Percentiles rank a stretch among this genome's conserved stretches.
phyloP scores from a whole-genome alignment of 2,888 invertebrate species.

The Nemurella pictetii region DNA sequence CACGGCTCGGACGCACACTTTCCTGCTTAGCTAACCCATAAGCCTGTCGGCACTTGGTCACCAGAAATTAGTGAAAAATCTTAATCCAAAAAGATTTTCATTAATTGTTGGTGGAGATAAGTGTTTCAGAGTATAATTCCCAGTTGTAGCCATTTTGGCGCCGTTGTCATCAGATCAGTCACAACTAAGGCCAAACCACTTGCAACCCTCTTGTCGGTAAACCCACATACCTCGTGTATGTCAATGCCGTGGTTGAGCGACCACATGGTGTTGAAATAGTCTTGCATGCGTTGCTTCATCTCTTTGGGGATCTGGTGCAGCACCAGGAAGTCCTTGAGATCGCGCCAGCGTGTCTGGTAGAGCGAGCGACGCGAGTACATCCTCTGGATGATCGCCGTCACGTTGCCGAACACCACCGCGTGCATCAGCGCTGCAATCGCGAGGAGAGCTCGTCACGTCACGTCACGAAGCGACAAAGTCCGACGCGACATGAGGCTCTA shows the following conservation, averaged over 20 bases:
- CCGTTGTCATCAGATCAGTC: too few relatives aligned
- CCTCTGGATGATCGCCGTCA: constrained; percentile 94
- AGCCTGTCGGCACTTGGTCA: too few relatives aligned
- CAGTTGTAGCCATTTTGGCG: too few relatives aligned
- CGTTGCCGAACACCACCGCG: constrained; percentile 96
- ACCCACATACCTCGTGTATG: constrained; percentile 88
- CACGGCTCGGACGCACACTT: too few relatives aligned
- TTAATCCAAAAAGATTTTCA: too few relatives aligned
- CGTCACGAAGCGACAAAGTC: neutral
- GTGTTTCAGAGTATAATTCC: too few relatives aligned
- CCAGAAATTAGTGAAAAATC: too few relatives aligned
- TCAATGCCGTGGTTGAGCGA: constrained; percentile 96
- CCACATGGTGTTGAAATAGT: constrained; percentile 98
- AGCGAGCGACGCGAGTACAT: constrained; percentile 93
- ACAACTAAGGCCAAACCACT: too few relatives aligned
- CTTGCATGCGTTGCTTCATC: constrained; percentile 92
- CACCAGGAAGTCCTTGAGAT: constrained; percentile 92
- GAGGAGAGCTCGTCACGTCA: neutral
- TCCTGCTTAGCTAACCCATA: too few relatives aligned
- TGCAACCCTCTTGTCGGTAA: too few relatives aligned
- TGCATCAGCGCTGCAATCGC: constrained; percentile 86
- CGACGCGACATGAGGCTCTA: too few relatives aligned
- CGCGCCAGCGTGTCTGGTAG: constrained; percentile 93
- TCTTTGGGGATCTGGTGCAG: constrained; percentile 95
- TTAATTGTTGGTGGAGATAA: too few relatives aligned